phyloP scores from a whole-genome alignment of 2,113 vertebrate species.

The Cyphomyrus plagiostoma region DNA sequence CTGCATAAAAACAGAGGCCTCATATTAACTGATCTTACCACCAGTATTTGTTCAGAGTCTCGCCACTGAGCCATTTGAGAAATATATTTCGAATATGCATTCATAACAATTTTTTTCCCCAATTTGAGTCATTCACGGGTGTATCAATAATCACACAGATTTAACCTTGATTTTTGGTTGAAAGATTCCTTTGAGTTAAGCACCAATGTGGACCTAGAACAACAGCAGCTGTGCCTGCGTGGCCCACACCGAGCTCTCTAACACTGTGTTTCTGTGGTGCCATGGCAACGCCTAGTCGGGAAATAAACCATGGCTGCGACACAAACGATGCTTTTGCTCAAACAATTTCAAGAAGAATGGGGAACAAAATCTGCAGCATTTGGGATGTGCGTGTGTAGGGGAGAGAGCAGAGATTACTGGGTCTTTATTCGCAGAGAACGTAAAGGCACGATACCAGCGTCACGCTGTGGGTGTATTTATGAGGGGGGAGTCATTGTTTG shows the following conservation, averaged over 20 bases:
- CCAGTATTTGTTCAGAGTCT: not conserved
- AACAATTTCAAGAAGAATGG: not conserved
- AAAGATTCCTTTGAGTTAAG: not conserved
- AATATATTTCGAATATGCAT: not conserved
- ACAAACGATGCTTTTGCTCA: not conserved
- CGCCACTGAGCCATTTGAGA: not conserved
- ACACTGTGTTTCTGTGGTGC: not conserved
- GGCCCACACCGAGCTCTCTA: not conserved
- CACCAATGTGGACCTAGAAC: not conserved
- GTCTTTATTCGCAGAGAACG: not conserved
- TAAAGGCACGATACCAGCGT: not conserved
- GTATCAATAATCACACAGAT: not conserved
- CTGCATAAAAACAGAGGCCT: conserved; percentile 25
- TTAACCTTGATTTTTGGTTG: not conserved
- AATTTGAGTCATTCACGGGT: not conserved
- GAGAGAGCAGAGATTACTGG: not conserved
- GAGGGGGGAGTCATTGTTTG: not conserved
- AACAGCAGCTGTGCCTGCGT: not conserved
- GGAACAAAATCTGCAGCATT: not conserved
- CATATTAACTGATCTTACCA: not conserved
- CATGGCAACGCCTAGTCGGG: conserved; percentile 4
- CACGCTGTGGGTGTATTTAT: conserved; percentile 1
- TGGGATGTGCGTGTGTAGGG: not conserved
- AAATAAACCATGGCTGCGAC: not conserved
- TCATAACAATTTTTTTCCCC: not conserved